Evolutionary conservation across 2,888 invertebrate species (phyloP).

Genomic region (Phaonia tiefii): DNA sequence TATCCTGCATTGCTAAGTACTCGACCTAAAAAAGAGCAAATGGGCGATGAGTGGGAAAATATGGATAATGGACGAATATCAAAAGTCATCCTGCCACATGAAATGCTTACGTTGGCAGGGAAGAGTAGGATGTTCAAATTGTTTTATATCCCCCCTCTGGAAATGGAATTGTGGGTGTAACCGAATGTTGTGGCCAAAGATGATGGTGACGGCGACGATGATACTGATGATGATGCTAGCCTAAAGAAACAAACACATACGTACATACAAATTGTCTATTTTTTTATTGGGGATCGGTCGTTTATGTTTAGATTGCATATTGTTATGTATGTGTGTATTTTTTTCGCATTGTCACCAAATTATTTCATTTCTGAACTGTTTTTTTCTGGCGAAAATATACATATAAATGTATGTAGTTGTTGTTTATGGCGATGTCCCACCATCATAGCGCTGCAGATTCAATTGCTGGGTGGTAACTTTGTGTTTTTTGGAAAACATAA

Average conservation of each 20-base stretch:
- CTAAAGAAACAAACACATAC: slow-evolving; percentile 18
- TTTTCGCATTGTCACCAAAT: slow-evolving; percentile 64
- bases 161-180: slow-evolving; percentile 62
- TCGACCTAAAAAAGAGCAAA: too few species aligned
- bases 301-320: too few species aligned
- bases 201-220: slow-evolving; percentile 43
- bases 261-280: slow-evolving; percentile 46
- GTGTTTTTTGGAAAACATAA: slow-evolving; percentile 49
- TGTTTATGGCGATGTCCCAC: not conserved
- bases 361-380: slow-evolving; percentile 23
- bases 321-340: slow-evolving; percentile 38
- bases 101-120: slow-evolving; percentile 15
- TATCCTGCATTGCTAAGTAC: too few species aligned
- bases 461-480: slow-evolving; percentile 58
- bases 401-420: slow-evolving; percentile 6
- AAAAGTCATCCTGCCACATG: slow-evolving; percentile 57
- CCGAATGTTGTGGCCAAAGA: slow-evolving; percentile 54
- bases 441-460: not conserved
- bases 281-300: slow-evolving; percentile 47
- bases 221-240: slow-evolving; percentile 27
- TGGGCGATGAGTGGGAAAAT: slow-evolving; percentile 54
- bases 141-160: slow-evolving; percentile 48
- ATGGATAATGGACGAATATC: slow-evolving; percentile 62
- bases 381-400: slow-evolving; percentile 8
- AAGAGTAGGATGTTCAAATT: slow-evolving; percentile 38